These are phyloP conservation scores for Drosophila busckii DNA, from an alignment of 1,140 invertebrate species.

Conservation along the genomic window DNA sequence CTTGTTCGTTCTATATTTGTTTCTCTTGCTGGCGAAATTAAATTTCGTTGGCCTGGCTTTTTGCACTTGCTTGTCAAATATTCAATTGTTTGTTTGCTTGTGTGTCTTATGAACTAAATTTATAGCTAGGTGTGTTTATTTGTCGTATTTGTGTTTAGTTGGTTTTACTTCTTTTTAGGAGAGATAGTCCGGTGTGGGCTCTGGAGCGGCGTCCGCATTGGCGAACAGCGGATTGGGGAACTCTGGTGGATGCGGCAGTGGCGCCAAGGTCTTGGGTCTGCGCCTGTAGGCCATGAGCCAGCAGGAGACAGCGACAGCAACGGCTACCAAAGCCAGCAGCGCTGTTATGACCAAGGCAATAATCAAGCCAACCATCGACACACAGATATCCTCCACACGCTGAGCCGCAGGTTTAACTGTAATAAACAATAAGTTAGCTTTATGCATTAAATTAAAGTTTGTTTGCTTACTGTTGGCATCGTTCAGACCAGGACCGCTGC, in stretches of 20 bases:
- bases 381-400: conserved; percentile 91
- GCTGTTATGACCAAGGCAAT: conserved; percentile 95
- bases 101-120: conserved; percentile 40
- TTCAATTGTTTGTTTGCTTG: conserved; percentile 24
- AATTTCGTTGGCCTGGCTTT: conserved; percentile 53
- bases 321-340: conserved; percentile 92
- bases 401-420: conserved; percentile 82
- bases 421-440: neutral
- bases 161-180: conserved; percentile 57
- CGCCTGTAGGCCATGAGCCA: conserved; percentile 96
- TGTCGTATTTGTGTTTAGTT: conserved; percentile 35
- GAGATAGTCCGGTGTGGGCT: conserved; percentile 80
- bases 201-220: conserved; percentile 83
- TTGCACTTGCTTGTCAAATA: conserved; percentile 75
- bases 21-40: conserved; percentile 36
- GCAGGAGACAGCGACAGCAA: conserved; percentile 95
- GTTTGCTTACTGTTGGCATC: conserved; percentile 86
- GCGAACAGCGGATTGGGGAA: conserved; percentile 96
- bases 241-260: conserved; percentile 94
- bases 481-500: conserved; percentile 83
- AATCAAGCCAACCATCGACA: conserved; percentile 94
- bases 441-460: too few relatives aligned
- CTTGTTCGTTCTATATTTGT: conserved; percentile 19
- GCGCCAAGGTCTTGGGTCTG: conserved; percentile 90
- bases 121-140: conserved; percentile 55